Conservation (phyloP, 2,797 vertebrate genomes). For the Sebastes taczanowskii region DNA sequence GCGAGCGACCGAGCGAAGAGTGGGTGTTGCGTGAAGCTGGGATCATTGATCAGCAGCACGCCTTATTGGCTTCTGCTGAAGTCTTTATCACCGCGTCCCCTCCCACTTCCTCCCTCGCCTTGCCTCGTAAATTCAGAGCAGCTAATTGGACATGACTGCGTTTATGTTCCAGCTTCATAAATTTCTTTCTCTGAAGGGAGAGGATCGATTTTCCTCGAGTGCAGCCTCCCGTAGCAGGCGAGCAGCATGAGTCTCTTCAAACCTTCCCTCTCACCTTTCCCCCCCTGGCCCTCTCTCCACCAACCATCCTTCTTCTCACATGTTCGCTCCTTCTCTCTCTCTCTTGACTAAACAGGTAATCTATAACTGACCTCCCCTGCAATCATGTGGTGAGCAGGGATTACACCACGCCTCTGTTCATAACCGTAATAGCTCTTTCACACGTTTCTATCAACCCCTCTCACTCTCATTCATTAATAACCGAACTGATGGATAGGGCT, state of each 20-base stretch:
- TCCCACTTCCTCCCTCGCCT: constrained; percentile 69
- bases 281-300: background rate
- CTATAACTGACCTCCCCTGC: constrained; percentile 57
- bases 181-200: constrained; percentile 80
- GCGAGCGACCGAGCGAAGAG: constrained; percentile 31
- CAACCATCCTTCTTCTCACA: constrained; percentile 32
- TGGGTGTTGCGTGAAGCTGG: constrained; percentile 41
- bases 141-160: constrained; percentile 85
- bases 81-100: constrained; percentile 75
- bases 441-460: constrained; percentile 18
- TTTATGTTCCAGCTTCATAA: constrained; percentile 84
- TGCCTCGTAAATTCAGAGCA: constrained; percentile 75
- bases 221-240: constrained; percentile 56
- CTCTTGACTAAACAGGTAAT: constrained; percentile 59
- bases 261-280: constrained; percentile 19
- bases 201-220: constrained; percentile 81
- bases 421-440: background rate
- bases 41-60: constrained; percentile 76
- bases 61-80: constrained; percentile 76
- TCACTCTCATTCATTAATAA: constrained; percentile 15
- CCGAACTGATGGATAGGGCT: background rate
- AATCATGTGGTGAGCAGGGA: constrained; percentile 28
- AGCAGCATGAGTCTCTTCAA: constrained; percentile 57
- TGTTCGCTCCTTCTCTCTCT: background rate
- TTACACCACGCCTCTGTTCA: constrained; percentile 4